phyloP scores from a whole-genome alignment of 1,140 invertebrate genomes.

The Danaus melanippus region DNA sequence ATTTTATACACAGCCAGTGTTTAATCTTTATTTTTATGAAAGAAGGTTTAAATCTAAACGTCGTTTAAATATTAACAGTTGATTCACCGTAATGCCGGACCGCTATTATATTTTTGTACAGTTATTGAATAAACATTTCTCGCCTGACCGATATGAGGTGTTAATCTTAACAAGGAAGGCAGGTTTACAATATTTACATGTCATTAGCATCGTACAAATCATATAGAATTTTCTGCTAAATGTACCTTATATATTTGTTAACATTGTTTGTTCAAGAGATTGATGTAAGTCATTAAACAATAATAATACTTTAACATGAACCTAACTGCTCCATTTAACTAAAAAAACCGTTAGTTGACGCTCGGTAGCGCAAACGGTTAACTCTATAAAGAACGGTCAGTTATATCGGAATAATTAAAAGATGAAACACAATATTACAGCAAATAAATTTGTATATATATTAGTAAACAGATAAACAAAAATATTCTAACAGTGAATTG shows the following conservation, averaged over 20 bases:
- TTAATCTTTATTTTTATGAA: conserved; percentile 4
- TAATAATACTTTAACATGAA: conserved; percentile 4
- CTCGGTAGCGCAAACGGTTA: conserved; percentile 29
- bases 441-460: too few relatives aligned
- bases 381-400: conserved; percentile 24
- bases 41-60: neutral
- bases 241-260: too few relatives aligned
- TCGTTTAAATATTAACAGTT: conserved; percentile 2
- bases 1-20: conserved; percentile 2
- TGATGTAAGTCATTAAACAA: conserved; percentile 5
- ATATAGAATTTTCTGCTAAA: too few relatives aligned
- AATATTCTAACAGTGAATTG: too few relatives aligned
- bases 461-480: too few relatives aligned
- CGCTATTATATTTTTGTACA: conserved; percentile 33
- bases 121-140: conserved; percentile 18
- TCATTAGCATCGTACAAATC: too few relatives aligned
- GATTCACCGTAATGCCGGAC: conserved; percentile 7
- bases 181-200: too few relatives aligned
- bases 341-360: conserved; percentile 30
- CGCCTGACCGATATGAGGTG: too few relatives aligned
- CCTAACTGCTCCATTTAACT: conserved; percentile 25
- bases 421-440: conserved; percentile 10
- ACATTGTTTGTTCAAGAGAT: neutral
- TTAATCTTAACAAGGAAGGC: too few relatives aligned
- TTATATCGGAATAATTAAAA: conserved; percentile 16